These are phyloP conservation scores for Coryphaenoides rupestris DNA, from an alignment of 2,113 vertebrate genomes.

Conservation along the genomic window DNA sequence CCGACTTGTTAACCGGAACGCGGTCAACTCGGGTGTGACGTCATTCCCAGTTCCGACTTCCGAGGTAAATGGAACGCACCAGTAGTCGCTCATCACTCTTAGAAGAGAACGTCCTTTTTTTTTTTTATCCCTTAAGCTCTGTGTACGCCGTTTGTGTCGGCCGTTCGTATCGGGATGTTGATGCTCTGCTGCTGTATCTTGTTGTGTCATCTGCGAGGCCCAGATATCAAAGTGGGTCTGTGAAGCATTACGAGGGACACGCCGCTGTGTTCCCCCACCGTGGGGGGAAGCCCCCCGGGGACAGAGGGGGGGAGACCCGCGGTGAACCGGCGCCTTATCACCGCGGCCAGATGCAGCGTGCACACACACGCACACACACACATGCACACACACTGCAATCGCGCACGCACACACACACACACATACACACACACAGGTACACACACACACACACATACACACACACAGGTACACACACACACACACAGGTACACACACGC, in stretches of 20 bases:
- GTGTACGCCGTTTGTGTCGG: neutral
- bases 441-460: neutral
- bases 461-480: neutral
- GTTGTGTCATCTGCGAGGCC: conserved; percentile 37
- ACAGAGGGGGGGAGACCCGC: conserved; percentile 32
- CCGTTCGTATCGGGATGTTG: neutral
- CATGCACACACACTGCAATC: too few relatives aligned
- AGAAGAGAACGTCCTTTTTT: neutral
- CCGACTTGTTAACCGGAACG: too few relatives aligned
- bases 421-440: neutral
- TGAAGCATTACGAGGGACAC: conserved; percentile 52
- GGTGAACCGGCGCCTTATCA: conserved; percentile 63
- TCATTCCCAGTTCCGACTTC: too few relatives aligned
- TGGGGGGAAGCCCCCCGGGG: conserved; percentile 51
- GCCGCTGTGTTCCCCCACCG: conserved; percentile 41
- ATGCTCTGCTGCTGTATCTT: conserved; percentile 8
- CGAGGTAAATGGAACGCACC: too few relatives aligned
- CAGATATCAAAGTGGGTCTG: conserved; percentile 54
- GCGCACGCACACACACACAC: neutral
- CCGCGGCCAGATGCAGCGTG: conserved; percentile 48
- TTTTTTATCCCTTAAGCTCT: neutral
- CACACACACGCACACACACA: too few relatives aligned
- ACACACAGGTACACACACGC: too few relatives aligned
- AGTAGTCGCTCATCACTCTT: neutral
- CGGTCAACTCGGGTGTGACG: too few relatives aligned